Evolutionary conservation across 2,888 invertebrate genomes (phyloP), one percentile per base, ranked within the genome.

Genomic region (Apantesis nais): DNA sequence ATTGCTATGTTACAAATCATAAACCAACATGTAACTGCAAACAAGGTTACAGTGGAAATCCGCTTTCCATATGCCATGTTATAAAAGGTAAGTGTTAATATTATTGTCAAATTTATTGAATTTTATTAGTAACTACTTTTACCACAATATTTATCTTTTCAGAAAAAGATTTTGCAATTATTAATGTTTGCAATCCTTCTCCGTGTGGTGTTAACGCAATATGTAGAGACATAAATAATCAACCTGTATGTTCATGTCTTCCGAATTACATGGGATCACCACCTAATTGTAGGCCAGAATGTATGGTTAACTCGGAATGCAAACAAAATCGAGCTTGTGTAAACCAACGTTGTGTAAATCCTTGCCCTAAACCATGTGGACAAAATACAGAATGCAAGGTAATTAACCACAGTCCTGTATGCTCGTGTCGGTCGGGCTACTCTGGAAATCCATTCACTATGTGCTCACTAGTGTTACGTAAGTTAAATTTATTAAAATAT

Each of bases 161-260:
- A 94, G 93, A 90, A 78, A 86, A 86, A 68, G 91, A 91, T 78
- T 68, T 88, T 63, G 87, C 83, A 34, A 74, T 86, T n/a, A 73
- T 92, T 48, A 90, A 97, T 84, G 97, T 97, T 11, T 98, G 98
- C 84, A 95, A 96, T 83, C 97, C 97, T 63, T 97, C 97, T 4
- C 96, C 97, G 12, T 98, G 98, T 90, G 97, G 97, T 55, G 80
- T 92, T 1, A 97, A 97, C 88, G 96, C 97, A 14, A 96, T 97
- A 78, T 98, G 98, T 86, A 96, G 96, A 76, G 97, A 97, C 90
- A 88, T 96, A 58, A 97, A 97, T 83, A 95, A 93, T 65, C 96
- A 97, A 89, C 97, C 97, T 0, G 96, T 97, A 62, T 97, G 97
- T 86, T 97, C 97, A 52, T 97, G 97, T 86, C 90, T 97, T 66